Conservation (phyloP, 2,797 vertebrate species). For the Choloepus didactylus region DNA sequence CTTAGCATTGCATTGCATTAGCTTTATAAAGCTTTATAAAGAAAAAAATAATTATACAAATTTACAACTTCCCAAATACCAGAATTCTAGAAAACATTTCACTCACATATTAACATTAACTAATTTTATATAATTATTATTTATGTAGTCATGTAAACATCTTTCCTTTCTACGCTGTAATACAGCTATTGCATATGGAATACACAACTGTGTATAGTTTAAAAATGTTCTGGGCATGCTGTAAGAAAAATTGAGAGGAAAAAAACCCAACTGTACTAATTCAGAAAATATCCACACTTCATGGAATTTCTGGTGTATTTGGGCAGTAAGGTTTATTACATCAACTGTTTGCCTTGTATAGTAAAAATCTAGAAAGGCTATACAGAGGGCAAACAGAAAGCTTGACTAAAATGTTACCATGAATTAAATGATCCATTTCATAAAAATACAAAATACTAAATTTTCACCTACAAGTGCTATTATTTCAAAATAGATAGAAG, state of each 20-base stretch:
- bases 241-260: neutral
- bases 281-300: neutral
- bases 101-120: neutral
- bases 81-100: neutral
- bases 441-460: conserved; percentile 14
- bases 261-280: conserved; percentile 3
- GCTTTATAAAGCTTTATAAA: neutral
- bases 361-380: conserved; percentile 29
- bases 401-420: neutral
- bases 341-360: conserved; percentile 6
- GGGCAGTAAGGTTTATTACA: conserved; percentile 45
- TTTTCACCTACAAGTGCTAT: conserved; percentile 56
- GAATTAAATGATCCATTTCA: neutral
- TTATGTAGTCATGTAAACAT: neutral
- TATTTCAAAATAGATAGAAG: conserved; percentile 33
- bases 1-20: neutral
- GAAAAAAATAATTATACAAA: neutral
- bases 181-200: neutral
- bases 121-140: conserved; percentile 13
- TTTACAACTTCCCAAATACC: neutral
- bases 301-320: neutral
- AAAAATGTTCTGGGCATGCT: conserved; percentile 11
- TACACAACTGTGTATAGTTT: neutral
- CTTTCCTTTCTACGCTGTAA: neutral
- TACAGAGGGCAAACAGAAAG: conserved; percentile 30